A percentile compares a stretch with the other conserved stretches of the same genome.
These are phyloP conservation scores for Physella acuta DNA, from an alignment of 1,140 invertebrate genomes.

Conservation along the genomic window DNA sequence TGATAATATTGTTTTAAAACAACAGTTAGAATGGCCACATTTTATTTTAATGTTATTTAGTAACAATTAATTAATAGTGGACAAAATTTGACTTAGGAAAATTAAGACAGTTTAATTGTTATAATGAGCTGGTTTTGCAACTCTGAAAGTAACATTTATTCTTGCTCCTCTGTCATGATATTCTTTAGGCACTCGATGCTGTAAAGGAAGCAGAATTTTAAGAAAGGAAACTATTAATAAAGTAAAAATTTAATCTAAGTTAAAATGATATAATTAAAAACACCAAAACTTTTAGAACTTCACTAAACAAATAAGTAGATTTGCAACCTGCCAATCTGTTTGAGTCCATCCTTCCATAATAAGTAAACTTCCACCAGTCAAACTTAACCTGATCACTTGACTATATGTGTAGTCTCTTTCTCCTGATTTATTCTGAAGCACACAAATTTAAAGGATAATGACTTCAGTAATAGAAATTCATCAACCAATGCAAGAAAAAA, in stretches of 20 bases:
- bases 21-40: no score
- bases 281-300: neutral
- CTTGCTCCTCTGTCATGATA: slow-evolving; percentile 56
- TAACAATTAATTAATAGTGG: no score
- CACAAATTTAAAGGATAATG: neutral
- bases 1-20: no score
- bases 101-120: no score
- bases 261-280: neutral
- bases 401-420: slow-evolving; percentile 47
- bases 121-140: slow-evolving; percentile 42
- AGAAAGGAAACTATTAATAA: slow-evolving; percentile 10
- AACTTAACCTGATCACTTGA: slow-evolving; percentile 47
- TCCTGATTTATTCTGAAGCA: slow-evolving; percentile 28
- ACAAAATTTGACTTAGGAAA: no score
- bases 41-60: no score
- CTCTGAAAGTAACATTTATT: slow-evolving; percentile 57
- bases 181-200: slow-evolving; percentile 56
- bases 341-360: slow-evolving; percentile 63
- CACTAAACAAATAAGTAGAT: neutral
- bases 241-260: neutral
- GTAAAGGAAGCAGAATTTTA: slow-evolving; percentile 32
- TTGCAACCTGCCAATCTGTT: slow-evolving; percentile 60
- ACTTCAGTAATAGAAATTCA: neutral
- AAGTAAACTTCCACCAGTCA: slow-evolving; percentile 59
- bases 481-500: neutral